A percentile compares a stretch with the other conserved stretches of the same genome.
Conservation (phyloP, 2,797 vertebrate genomes). For the Rhabdophis nuchalis region DNA sequence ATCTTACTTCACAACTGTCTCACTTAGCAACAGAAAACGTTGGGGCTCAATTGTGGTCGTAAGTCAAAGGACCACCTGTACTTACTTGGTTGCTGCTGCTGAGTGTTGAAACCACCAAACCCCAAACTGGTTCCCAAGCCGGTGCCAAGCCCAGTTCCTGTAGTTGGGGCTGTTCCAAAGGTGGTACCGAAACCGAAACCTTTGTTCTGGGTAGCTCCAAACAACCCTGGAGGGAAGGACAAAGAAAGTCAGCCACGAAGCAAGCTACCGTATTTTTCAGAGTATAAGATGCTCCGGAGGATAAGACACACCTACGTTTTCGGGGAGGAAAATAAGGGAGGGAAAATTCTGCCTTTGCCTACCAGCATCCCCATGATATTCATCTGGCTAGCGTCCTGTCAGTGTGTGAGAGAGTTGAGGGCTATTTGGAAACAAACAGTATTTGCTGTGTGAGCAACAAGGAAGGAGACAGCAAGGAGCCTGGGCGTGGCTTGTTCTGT, state of each 20-base stretch:
- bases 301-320: too few relatives aligned
- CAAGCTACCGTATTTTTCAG: too few relatives aligned
- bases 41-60: background rate
- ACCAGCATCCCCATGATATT: too few relatives aligned
- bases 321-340: too few relatives aligned
- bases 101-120: slow-evolving; percentile 88
- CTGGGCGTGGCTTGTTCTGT: too few relatives aligned
- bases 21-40: background rate
- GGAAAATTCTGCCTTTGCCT: too few relatives aligned
- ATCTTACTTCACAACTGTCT: background rate
- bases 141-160: slow-evolving; percentile 82
- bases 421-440: too few relatives aligned
- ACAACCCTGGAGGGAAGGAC: slow-evolving; percentile 76
- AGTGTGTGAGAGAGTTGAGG: too few relatives aligned
- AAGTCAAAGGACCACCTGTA: slow-evolving; percentile 9
- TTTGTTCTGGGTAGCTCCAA: slow-evolving; percentile 91
- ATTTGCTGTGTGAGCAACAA: too few relatives aligned
- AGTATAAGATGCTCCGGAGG: too few relatives aligned
- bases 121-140: slow-evolving; percentile 82
- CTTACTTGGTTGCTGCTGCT: slow-evolving; percentile 80
- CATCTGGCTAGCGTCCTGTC: too few relatives aligned
- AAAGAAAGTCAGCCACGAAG: background rate
- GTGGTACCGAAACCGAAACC: slow-evolving; percentile 89
- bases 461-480: too few relatives aligned
- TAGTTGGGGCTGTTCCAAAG: slow-evolving; percentile 77